phyloP scores from a whole-genome alignment of 2,888 invertebrate genomes.

The Aquatica leii region DNA sequence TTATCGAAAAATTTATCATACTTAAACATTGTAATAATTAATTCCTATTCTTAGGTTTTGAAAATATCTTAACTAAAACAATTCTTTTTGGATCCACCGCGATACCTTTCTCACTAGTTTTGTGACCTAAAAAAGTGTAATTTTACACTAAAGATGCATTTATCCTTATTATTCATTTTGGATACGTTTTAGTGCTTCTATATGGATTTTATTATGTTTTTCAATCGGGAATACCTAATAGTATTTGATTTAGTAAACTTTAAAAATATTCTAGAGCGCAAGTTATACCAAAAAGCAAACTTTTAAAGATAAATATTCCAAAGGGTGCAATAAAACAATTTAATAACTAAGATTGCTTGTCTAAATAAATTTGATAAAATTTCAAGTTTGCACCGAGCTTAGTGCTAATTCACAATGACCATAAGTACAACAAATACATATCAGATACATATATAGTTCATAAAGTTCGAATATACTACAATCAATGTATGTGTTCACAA shows the following conservation, averaged over 20 bases:
- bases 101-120: too few relatives aligned
- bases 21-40: background rate
- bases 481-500: too few relatives aligned
- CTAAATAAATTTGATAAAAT: constrained; percentile 12
- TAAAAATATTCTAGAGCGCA: background rate
- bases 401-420: too few relatives aligned
- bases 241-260: background rate
- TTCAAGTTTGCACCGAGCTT: constrained; percentile 38
- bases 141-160: background rate
- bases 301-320: background rate
- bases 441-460: too few relatives aligned
- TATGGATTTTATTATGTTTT: background rate
- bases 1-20: background rate
- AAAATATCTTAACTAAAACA: background rate
- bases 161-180: background rate
- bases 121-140: background rate
- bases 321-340: background rate
- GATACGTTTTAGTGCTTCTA: background rate
- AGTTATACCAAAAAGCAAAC: background rate
- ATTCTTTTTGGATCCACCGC: too few relatives aligned
- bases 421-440: too few relatives aligned
- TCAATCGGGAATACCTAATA: background rate
- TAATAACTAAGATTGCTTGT: background rate
- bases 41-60: background rate
- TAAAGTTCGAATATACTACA: too few relatives aligned